phyloP scores from a whole-genome alignment of 23 tunicate genomes.

The Diplosoma virens region DNA sequence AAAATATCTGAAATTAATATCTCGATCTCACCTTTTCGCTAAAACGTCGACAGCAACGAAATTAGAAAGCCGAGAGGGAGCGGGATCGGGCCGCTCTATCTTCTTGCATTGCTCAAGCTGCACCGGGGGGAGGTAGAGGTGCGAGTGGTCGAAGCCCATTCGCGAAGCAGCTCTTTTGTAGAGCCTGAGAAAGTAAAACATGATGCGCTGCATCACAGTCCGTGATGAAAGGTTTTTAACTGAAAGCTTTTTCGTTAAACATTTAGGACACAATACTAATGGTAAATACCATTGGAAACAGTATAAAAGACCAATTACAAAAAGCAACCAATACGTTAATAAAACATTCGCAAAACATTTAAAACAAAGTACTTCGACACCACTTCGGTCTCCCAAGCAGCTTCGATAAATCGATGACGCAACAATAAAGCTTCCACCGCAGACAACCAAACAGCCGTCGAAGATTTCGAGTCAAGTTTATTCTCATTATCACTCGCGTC shows the following conservation, averaged over 20 bases:
- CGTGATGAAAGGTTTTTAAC: background rate
- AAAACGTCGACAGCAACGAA: conserved; percentile 59
- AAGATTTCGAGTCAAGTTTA: background rate
- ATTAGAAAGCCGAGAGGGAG: conserved; percentile 27
- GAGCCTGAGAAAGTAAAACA: conserved; percentile 21
- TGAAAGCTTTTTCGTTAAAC: no score
- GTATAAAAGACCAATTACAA: no score
- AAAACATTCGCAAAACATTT: no score
- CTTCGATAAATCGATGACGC: conserved; percentile 58
- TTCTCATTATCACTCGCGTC: conserved; percentile 1
- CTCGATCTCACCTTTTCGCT: conserved; percentile 57
- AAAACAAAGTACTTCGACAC: conserved; percentile 66
- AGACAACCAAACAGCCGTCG: conserved; percentile 12
- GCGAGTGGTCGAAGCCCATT: conserved; percentile 70
- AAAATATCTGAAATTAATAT: no score
- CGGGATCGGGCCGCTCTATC: conserved; percentile 40
- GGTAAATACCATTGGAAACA: no score
- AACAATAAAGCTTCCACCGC: conserved; percentile 55
- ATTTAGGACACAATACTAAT: no score
- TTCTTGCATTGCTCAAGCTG: conserved; percentile 59
- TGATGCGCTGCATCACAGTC: background rate
- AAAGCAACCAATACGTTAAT: no score
- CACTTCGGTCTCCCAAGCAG: conserved; percentile 79
- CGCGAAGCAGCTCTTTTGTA: conserved; percentile 57
- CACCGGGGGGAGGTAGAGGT: conserved; percentile 48